phyloP scores from a whole-genome alignment of 2,113 vertebrate species.

The Gopherus evgoodei region DNA sequence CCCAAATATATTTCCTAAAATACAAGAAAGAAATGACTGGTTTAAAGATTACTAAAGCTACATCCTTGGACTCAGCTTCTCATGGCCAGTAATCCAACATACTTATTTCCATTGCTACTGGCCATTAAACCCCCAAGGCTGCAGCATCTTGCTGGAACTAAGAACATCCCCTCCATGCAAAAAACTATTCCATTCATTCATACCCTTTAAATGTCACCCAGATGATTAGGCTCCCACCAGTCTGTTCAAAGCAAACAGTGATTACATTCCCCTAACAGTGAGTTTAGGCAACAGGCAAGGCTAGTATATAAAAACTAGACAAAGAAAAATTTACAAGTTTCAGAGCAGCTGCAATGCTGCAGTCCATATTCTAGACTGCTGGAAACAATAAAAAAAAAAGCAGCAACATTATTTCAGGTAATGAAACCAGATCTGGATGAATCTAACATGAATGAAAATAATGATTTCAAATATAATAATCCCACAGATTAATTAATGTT shows the following conservation, averaged over 20 bases:
- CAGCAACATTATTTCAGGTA: background rate
- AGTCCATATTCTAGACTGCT: background rate
- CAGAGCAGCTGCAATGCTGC: background rate
- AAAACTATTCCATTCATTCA: background rate
- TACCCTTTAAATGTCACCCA: background rate
- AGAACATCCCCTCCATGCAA: background rate
- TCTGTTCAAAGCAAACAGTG: background rate
- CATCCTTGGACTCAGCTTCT: background rate
- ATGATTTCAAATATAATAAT: background rate
- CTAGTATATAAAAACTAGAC: background rate
- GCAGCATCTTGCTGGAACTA: background rate
- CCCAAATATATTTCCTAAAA: background rate
- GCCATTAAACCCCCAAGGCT: background rate
- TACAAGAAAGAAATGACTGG: background rate
- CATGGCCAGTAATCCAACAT: background rate
- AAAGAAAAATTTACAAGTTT: background rate
- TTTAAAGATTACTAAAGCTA: fast-evolving
- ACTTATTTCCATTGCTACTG: background rate
- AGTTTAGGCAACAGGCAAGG: background rate
- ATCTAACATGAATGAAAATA: background rate
- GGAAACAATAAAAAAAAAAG: background rate
- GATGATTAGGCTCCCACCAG: background rate
- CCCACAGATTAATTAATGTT: background rate
- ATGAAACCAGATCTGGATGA: background rate
- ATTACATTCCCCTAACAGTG: background rate